Base-by-base conservation (phyloP, 2,113 vertebrate genomes). In the Mus pahari region DNA sequence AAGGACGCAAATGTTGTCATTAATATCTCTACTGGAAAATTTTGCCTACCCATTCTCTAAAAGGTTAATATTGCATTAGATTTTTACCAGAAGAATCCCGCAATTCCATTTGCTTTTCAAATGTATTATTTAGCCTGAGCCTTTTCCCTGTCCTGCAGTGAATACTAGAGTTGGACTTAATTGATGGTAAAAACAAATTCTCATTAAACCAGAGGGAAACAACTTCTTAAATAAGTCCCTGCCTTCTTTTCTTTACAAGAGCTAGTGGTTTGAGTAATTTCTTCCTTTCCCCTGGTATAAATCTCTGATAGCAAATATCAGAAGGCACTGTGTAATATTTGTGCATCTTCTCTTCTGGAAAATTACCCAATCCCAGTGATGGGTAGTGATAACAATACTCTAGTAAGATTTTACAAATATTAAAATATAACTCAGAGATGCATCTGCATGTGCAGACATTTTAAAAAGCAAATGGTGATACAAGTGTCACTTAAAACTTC, bases 121-220 rank as follows among this genome's bases (percentile, higher is more conserved):
- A 96, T 78, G 91, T 82, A 96, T 94, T 95, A 89, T 86, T 48
- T 97, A 94, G 89, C 28, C 75, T 96, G 81, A 97, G 36, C 64
- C 70, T 92, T 39, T 50, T 92, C 53, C 96, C 36, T 96, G 45
- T 60, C 50, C 50, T 95, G 7, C 79, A 96, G 24, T 96, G 89
- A 95, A 48, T 53, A 82, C 66, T 91, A 58, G 96, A 50, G 36
- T 79, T 91, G 58, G 26, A 83, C 91, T 95, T 97, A 94, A 92
- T 70, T 96, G 94, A 96, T 96, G 77, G 55, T 77, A 94, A 96
- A 97, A 75, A 75, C 86, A 75, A 93, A 95, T 95, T 97, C 73
- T 92, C 62, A 96, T 96, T 97, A 97, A 97, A 53, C 24, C 50
- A 94, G 68, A 92, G 58, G 55, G 33, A 96, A 96, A 94, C n/a